Conservation (phyloP, 2,797 vertebrate species). For the Alca torda region DNA sequence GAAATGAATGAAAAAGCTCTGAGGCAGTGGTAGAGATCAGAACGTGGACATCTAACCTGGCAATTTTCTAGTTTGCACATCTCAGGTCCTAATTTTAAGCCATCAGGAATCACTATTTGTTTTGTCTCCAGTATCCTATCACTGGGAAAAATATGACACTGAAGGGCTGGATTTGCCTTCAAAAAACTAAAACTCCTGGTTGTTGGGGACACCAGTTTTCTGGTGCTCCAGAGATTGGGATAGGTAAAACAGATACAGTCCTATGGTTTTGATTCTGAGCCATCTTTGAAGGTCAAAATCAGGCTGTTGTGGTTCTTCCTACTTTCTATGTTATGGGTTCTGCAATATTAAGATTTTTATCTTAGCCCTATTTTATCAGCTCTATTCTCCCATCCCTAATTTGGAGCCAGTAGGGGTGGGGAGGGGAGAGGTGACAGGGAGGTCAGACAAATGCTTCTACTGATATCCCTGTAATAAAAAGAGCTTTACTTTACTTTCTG, state of each 20-base stretch:
- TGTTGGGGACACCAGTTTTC: neutral
- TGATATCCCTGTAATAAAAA: slow-evolving; percentile 67
- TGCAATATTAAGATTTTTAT: slow-evolving; percentile 61
- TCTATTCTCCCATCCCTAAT: slow-evolving; percentile 9
- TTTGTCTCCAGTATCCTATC: neutral
- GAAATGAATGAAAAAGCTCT: neutral
- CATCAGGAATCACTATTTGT: neutral
- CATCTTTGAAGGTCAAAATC: slow-evolving; percentile 42
- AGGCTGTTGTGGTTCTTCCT: neutral
- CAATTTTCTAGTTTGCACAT: neutral
- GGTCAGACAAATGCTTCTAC: slow-evolving; percentile 58
- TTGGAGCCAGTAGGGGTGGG: slow-evolving; percentile 35
- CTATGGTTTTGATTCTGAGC: neutral
- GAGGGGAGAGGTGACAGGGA: slow-evolving; percentile 24
- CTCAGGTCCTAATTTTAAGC: neutral
- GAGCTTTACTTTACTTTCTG: slow-evolving; percentile 62
- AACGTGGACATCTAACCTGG: neutral
- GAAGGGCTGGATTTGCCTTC: neutral
- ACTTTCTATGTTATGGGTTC: neutral
- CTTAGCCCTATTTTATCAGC: slow-evolving; percentile 41
- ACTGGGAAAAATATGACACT: neutral
- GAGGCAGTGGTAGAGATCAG: neutral
- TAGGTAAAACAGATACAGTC: neutral
- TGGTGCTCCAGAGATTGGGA: neutral
- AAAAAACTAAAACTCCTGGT: neutral